A percentile compares a stretch with the other conserved stretches of the same genome.
phyloP scores from a whole-genome alignment of 2,113 vertebrate genomes.

The Saguinus midas region DNA sequence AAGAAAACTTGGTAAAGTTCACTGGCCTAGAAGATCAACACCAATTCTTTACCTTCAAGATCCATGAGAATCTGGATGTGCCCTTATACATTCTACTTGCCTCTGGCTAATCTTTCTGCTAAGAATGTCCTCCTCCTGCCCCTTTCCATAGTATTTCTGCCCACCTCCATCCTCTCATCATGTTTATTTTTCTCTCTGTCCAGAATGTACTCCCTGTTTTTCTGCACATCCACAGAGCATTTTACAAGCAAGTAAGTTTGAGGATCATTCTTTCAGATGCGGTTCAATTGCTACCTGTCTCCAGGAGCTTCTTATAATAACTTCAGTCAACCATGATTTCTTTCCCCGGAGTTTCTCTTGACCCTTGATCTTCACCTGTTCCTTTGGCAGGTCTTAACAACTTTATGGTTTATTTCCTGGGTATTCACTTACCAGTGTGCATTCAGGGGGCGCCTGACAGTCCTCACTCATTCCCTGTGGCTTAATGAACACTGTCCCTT shows the following conservation, averaged over 20 bases:
- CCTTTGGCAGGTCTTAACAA: background rate
- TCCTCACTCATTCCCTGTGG: background rate
- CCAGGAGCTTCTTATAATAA: background rate
- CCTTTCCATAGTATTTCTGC: background rate
- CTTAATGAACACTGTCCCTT: background rate
- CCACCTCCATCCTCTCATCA: background rate
- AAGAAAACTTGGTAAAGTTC: background rate
- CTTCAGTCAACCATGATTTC: background rate
- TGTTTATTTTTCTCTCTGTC: background rate
- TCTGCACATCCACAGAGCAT: background rate
- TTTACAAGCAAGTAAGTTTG: too few relatives aligned
- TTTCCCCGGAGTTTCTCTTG: background rate
- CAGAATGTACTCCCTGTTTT: background rate
- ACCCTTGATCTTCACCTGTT: background rate
- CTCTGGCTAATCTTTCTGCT: background rate
- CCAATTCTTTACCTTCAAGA: background rate
- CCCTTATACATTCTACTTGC: fast-evolving
- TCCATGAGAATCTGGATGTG: background rate
- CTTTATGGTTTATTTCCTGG: background rate
- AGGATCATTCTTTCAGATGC: background rate
- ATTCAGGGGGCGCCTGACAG: background rate
- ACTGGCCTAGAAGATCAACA: background rate
- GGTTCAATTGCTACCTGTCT: background rate
- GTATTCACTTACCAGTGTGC: background rate
- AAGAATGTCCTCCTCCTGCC: background rate